These are phyloP conservation scores for Zoroaster sp. DNA, from an alignment of 53 echinoderm and acorn worm genomes.

Conservation along the genomic window DNA sequence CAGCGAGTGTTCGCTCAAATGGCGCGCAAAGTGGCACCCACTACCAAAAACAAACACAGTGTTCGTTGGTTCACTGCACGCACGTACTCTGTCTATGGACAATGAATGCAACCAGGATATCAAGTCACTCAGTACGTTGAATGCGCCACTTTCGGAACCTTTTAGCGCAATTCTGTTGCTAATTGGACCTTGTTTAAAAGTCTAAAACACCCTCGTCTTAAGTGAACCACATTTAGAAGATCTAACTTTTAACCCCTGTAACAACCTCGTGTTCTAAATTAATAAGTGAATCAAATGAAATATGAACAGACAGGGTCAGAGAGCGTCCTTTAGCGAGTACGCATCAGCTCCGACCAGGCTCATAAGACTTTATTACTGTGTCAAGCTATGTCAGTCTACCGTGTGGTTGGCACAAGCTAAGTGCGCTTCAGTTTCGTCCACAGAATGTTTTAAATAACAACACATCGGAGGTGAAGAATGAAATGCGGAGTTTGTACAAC, in stretches of 20 bases:
- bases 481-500: background rate
- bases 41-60: background rate
- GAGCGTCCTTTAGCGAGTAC: background rate
- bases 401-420: background rate
- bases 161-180: background rate
- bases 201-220: background rate
- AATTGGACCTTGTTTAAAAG: constrained; percentile 11
- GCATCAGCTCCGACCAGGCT: background rate
- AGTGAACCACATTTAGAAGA: too few relatives aligned
- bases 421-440: background rate
- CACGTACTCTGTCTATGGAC: background rate
- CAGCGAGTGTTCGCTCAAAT: background rate
- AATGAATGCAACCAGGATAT: background rate
- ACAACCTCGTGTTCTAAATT: too few relatives aligned
- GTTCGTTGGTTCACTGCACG: background rate
- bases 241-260: background rate
- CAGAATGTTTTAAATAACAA: background rate
- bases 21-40: background rate
- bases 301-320: background rate
- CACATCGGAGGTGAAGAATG: background rate
- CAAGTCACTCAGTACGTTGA: background rate
- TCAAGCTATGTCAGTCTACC: background rate
- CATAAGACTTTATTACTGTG: background rate
- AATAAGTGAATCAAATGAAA: background rate
- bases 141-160: background rate